phyloP scores from a whole-genome alignment of 2,797 vertebrate species.

The Phoeniculus purpureus region DNA sequence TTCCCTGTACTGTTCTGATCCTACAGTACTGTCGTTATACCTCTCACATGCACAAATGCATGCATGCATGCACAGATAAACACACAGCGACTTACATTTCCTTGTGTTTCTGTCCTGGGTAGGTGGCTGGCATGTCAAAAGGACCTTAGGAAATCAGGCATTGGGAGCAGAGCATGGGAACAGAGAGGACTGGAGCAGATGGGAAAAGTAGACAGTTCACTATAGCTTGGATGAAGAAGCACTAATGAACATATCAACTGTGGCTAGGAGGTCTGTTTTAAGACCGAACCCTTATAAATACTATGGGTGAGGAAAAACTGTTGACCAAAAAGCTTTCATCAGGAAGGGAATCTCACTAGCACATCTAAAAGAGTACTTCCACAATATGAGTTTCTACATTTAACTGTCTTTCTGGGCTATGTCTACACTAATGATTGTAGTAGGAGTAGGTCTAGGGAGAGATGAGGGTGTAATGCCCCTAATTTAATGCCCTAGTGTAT shows the following conservation, averaged over 20 bases:
- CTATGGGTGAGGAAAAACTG: not conserved
- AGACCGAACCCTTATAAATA: not conserved
- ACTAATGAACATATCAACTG: not conserved
- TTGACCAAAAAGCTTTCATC: not conserved
- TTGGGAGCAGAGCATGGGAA: not conserved
- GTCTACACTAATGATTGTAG: not conserved
- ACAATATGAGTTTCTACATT: not conserved
- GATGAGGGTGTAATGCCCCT: not conserved
- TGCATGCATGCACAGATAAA: not conserved
- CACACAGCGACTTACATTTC: not conserved
- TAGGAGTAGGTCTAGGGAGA: not conserved
- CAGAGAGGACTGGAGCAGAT: not conserved
- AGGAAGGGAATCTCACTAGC: not conserved
- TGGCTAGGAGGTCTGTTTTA: not conserved
- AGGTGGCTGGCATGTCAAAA: not conserved
- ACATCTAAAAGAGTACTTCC: not conserved
- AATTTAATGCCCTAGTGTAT: not conserved
- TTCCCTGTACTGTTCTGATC: not conserved
- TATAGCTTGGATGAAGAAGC: not conserved
- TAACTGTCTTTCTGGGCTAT: not conserved
- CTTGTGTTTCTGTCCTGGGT: not conserved
- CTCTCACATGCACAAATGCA: rapidly evolving
- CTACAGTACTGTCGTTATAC: not conserved
- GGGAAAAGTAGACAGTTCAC: not conserved
- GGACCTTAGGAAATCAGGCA: not conserved